Percentiles rank a stretch among this genome's conserved stretches.
These are phyloP conservation scores for Xenopus laevis DNA, from an alignment of 2,113 vertebrate genomes.

Conservation along the genomic window DNA sequence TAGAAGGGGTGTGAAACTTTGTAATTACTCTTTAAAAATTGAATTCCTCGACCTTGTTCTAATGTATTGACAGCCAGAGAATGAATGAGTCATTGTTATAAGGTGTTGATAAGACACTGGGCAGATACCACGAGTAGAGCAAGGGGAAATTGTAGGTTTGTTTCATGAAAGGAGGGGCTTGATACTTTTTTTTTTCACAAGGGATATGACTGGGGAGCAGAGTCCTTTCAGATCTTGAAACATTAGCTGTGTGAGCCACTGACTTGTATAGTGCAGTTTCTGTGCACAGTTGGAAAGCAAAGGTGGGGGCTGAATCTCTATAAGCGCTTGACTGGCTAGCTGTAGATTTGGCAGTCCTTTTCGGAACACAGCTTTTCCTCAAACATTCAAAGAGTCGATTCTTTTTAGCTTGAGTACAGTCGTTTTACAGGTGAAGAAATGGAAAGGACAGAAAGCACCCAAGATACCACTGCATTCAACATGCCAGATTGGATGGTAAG, in stretches of 20 bases:
- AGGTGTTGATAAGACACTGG: conserved; percentile 33
- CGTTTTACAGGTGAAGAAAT: conserved; percentile 4
- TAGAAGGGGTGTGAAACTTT: conserved; percentile 1
- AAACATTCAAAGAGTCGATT: conserved; percentile 37
- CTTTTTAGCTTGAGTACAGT: neutral
- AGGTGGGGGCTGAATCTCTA: neutral
- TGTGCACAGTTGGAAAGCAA: conserved; percentile 7
- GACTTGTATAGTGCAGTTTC: neutral
- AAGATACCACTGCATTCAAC: conserved; percentile 60
- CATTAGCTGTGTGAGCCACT: neutral
- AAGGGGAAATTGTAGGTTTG: conserved; percentile 14
- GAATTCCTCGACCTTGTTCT: conserved; percentile 14
- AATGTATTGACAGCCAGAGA: conserved; percentile 1
- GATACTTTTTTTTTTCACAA: neutral
- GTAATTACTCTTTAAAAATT: neutral
- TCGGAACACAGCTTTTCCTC: conserved; percentile 13
- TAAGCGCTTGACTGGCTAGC: conserved; percentile 28
- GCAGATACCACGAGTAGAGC: conserved; percentile 21
- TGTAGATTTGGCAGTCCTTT: neutral
- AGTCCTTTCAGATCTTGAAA: neutral
- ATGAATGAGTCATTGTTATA: conserved; percentile 37
- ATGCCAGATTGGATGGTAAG: conserved; percentile 72
- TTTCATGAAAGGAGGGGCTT: conserved; percentile 13
- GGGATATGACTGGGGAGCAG: neutral
- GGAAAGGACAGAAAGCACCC: conserved; percentile 58